Conservation (phyloP, 1,140 invertebrate species). For the Gryllus bimaculatus region DNA sequence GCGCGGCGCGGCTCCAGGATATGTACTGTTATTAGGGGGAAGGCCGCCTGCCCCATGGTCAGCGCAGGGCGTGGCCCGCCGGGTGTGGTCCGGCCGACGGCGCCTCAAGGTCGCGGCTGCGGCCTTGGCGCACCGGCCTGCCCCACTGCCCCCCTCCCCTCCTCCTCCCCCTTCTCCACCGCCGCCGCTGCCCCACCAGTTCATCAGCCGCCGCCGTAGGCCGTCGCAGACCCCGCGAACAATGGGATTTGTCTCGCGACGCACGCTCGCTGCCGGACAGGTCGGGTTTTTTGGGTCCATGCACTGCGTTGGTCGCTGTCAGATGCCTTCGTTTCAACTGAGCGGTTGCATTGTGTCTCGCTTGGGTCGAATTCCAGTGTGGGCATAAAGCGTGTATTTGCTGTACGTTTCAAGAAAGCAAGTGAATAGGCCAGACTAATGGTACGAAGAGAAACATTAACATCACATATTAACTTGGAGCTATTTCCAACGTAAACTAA, state of each 20-base stretch:
- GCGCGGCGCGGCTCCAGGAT: background rate
- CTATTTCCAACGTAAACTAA: no score
- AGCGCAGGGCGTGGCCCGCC: background rate
- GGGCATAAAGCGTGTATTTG: no score
- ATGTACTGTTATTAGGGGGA: background rate
- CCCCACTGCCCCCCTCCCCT: no score
- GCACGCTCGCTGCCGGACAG: background rate
- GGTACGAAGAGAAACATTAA: no score
- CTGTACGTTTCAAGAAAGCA: no score
- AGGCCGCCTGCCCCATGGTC: background rate
- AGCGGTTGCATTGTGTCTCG: no score
- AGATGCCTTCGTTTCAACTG: no score
- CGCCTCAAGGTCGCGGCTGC: background rate
- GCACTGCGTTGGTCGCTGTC: no score
- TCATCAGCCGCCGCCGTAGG: background rate
- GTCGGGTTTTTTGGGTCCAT: background rate
- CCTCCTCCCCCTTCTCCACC: no score
- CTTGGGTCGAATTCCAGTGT: no score
- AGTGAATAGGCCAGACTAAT: no score
- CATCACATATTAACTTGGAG: no score
- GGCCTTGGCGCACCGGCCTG: background rate
- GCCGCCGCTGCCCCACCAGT: background rate
- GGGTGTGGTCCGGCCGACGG: background rate
- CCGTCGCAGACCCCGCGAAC: background rate
- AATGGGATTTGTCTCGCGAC: background rate